Percentiles rank a stretch among this genome's conserved stretches.
Conservation (phyloP, 1,140 invertebrate genomes). For the Sweltsa coloradensis region DNA sequence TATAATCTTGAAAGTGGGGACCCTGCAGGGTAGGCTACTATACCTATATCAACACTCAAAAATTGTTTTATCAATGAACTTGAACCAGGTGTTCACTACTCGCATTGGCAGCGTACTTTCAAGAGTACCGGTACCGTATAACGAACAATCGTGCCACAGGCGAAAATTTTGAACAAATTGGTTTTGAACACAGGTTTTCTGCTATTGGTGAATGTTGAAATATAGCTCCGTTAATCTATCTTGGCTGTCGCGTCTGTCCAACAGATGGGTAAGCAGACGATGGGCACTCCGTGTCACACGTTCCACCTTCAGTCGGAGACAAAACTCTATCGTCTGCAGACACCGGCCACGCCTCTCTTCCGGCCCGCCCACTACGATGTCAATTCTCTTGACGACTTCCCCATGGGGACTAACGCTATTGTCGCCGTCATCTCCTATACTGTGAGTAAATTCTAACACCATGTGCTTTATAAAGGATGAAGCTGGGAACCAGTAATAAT, state of each 20-base stretch:
- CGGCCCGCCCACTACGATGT: constrained; percentile 77
- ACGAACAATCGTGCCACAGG: too few relatives aligned
- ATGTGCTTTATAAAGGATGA: too few relatives aligned
- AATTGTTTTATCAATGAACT: too few relatives aligned
- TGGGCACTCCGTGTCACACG: constrained; percentile 92
- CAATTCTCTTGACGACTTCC: constrained; percentile 84
- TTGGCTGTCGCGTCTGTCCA: constrained; percentile 12
- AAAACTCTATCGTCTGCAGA: constrained; percentile 86
- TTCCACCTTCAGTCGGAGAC: constrained; percentile 77
- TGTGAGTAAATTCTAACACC: constrained; percentile 39
- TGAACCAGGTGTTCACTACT: too few relatives aligned
- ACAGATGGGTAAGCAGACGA: constrained; percentile 98
- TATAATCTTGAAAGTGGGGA: too few relatives aligned
- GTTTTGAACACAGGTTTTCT: too few relatives aligned
- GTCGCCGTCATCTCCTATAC: constrained; percentile 98
- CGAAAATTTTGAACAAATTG: too few relatives aligned
- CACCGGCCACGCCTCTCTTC: constrained; percentile 80
- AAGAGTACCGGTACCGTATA: too few relatives aligned
- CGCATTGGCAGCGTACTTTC: too few relatives aligned
- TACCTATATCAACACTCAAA: too few relatives aligned
- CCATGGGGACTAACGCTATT: constrained; percentile 93
- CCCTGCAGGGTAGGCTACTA: too few relatives aligned
- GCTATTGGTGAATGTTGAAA: not conserved
- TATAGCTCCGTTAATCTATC: not conserved
- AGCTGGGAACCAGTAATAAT: too few relatives aligned